Percentiles rank a stretch among this genome's conserved stretches.
Evolutionary conservation across 1,140 invertebrate genomes (phyloP).

Genomic region (Cydia pomonella): DNA sequence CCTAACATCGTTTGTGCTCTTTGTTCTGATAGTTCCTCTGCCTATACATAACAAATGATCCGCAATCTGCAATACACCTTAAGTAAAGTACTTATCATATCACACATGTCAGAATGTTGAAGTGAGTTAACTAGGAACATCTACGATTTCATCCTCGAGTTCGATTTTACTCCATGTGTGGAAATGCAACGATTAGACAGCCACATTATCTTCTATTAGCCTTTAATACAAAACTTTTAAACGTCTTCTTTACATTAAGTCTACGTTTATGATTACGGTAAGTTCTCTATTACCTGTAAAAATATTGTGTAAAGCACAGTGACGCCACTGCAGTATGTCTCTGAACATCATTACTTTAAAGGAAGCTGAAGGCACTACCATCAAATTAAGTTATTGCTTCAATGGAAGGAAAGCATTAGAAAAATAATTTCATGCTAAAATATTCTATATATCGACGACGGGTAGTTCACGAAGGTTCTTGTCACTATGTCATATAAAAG

Average conservation of each 20-base stretch:
- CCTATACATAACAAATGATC: conserved; percentile 56
- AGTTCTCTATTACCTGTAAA: conserved; percentile 77
- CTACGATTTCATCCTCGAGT: conserved; percentile 61
- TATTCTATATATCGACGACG: conserved; percentile 60
- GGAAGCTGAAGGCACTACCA: conserved; percentile 79
- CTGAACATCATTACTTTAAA: conserved; percentile 62
- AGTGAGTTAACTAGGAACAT: conserved; percentile 76
- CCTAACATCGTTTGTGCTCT: conserved; percentile 67
- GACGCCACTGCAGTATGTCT: conserved; percentile 64
- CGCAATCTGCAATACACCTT: conserved; percentile 55
- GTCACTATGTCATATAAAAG: conserved; percentile 57
- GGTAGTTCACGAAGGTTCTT: conserved; percentile 51
- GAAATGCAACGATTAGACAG: conserved; percentile 78
- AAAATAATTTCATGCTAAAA: conserved; percentile 71
- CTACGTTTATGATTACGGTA: conserved; percentile 77
- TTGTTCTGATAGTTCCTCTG: conserved; percentile 50
- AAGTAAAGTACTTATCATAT: conserved; percentile 47
- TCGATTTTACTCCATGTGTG: conserved; percentile 68
- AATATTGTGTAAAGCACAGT: conserved; percentile 76
- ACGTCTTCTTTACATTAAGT: conserved; percentile 69
- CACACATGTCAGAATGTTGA: conserved; percentile 67
- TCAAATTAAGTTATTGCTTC: conserved; percentile 76
- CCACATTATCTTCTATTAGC: conserved; percentile 69
- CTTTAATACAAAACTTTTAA: conserved; percentile 74
- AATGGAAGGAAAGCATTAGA: conserved; percentile 73